Conservation (phyloP, 2,113 vertebrate genomes). For the Oceanites oceanicus region DNA sequence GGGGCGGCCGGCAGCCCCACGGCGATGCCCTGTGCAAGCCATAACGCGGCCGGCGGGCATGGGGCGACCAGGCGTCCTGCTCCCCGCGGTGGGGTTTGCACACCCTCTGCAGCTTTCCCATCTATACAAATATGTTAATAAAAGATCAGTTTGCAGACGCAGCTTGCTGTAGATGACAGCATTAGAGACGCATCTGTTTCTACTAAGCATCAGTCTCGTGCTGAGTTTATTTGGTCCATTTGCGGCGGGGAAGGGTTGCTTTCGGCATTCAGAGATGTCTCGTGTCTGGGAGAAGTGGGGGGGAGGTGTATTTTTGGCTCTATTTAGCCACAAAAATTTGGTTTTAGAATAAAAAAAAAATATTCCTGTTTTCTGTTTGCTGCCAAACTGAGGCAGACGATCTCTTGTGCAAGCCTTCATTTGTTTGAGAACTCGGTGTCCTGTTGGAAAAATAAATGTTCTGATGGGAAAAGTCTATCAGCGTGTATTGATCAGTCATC, state of each 20-base stretch:
- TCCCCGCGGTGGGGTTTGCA: neutral
- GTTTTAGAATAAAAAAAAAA: slow-evolving; percentile 39
- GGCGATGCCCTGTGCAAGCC: neutral
- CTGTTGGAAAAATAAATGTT: slow-evolving; percentile 33
- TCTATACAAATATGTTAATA: neutral
- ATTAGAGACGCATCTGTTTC: slow-evolving; percentile 16
- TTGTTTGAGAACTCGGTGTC: neutral
- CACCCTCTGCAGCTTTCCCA: neutral
- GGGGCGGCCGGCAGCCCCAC: neutral
- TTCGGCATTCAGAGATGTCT: neutral
- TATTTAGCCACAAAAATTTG: slow-evolving; percentile 46
- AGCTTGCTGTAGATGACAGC: slow-evolving; percentile 35
- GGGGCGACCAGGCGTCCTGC: rapidly evolving
- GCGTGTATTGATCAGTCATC: neutral
- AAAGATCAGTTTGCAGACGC: neutral
- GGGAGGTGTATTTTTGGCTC: slow-evolving; percentile 39
- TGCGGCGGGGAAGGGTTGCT: neutral
- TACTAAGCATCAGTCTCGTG: slow-evolving; percentile 17
- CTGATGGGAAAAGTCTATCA: neutral
- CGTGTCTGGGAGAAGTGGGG: neutral
- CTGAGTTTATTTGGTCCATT: slow-evolving; percentile 45
- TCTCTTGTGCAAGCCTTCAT: slow-evolving; percentile 25
- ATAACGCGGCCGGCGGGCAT: rapidly evolving
- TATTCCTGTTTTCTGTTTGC: neutral
- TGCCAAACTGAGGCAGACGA: slow-evolving; percentile 18